Percentiles rank a stretch among this genome's conserved stretches.
Evolutionary conservation across 2,888 invertebrate species (phyloP).

Genomic region (Lasioglossum zephyrum): DNA sequence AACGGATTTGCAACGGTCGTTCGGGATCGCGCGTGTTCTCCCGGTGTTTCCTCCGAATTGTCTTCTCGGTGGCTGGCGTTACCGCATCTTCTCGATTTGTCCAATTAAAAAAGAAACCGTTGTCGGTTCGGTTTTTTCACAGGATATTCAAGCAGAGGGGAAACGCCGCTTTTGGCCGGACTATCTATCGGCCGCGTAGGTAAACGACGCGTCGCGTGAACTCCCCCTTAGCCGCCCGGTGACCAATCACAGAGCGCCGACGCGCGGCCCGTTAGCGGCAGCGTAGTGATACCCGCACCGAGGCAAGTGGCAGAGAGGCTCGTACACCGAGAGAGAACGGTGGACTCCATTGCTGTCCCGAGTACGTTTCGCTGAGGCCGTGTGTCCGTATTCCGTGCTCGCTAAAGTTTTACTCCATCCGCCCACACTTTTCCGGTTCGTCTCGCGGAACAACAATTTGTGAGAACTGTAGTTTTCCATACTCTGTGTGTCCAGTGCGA

Average conservation of each 20-base stretch:
- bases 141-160: conserved; percentile 50
- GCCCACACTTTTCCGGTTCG: no score
- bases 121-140: conserved; percentile 39
- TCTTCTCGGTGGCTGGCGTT: neutral
- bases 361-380: conserved; percentile 83
- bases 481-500: conserved; percentile 64
- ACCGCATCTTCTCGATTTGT: conserved; percentile 56
- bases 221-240: conserved; percentile 63
- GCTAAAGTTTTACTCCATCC: no score
- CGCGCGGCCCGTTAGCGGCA: conserved; percentile 86
- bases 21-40: no score
- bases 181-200: conserved; percentile 77
- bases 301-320: conserved; percentile 69
- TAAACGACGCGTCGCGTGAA: conserved; percentile 71
- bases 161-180: conserved; percentile 72
- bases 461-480: no score
- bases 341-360: conserved; percentile 81
- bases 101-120: conserved; percentile 62
- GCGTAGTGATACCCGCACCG: conserved; percentile 79
- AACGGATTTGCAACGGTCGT: conserved; percentile 65
- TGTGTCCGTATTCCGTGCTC: conserved; percentile 53
- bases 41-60: no score
- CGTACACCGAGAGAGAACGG: conserved; percentile 72
- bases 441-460: no score
- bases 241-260: conserved; percentile 55